Evolutionary conservation across 2,797 vertebrate species (phyloP), one percentile per base, ranked within the genome.

Genomic region (Anomalospiza imberbis): DNA sequence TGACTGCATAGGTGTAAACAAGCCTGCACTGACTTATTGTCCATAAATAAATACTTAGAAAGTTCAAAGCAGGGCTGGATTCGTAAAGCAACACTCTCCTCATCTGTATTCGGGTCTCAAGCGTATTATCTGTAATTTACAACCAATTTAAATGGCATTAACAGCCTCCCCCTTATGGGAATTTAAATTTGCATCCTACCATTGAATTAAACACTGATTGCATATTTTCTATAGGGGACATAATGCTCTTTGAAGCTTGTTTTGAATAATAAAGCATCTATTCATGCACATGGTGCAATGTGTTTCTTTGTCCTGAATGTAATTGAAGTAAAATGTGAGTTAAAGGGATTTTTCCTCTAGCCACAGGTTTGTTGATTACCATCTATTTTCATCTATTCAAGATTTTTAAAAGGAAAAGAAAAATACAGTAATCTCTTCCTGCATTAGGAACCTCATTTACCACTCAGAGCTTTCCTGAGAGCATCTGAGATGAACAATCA

Each of bases 141-240:
- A 98, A 98, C 97, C 98, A 98, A 98, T 98, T 98, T 98, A 98
- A 98, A 98, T 97, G 97, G 97, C 97, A 98, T 98, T 98, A 98
- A 98, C 97, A 97, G 96, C 91, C 93, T 97, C 96, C 77, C 93
- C 97, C 98, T 98, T 97, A 97, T 98, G 98, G 98, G 98, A 98
- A 97, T 98, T 98, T 96, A 97, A 97, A 98, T 98, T 98, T 98
- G 97, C 98, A 98, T 98, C 95, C 94, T 97, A 97, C 97, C 97
- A 97, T 97, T 98, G 98, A 98, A 98, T 98, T 98, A 98, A 98
- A 97, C 95, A 97, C 96, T 97, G 97, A 98, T 97, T 98, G 97
- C 97, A 92, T 98, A 97, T 97, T 98, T 98, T 98, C 97, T 98
- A 97, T 98, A 97, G 97, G 97, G 96, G 96, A 97, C 50, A 13